phyloP scores from a whole-genome alignment of 2,888 invertebrate species.

The Dichetophora obliterata region DNA sequence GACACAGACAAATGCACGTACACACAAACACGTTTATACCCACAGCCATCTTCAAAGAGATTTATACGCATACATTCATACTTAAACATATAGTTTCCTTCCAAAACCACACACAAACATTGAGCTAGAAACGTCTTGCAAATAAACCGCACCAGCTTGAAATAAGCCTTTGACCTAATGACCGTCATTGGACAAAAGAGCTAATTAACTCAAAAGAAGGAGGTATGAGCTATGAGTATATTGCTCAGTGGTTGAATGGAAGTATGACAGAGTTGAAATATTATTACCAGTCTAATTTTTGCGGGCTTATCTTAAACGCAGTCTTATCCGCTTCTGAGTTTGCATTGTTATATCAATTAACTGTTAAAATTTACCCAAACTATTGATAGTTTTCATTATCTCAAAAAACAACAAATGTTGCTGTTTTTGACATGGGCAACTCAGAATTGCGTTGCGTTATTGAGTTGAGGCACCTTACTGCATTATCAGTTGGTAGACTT shows the following conservation, averaged over 20 bases:
- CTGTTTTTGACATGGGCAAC: too few species aligned
- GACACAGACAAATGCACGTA: neutral
- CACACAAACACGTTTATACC: neutral
- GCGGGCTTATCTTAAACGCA: too few species aligned
- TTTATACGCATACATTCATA: neutral
- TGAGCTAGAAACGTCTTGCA: constrained; percentile 37
- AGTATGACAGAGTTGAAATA: neutral
- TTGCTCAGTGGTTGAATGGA: neutral
- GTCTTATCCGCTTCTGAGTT: too few species aligned
- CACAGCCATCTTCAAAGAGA: neutral
- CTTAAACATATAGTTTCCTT: neutral
- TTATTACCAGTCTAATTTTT: too few species aligned
- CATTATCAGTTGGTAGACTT: too few species aligned
- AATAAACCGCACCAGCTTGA: constrained; percentile 15
- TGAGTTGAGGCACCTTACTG: too few species aligned
- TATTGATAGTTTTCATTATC: too few species aligned
- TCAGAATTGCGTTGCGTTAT: too few species aligned
- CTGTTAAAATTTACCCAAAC: too few species aligned
- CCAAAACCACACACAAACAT: neutral
- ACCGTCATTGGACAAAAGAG: constrained; percentile 28
- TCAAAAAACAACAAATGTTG: too few species aligned
- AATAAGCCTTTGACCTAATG: constrained; percentile 34
- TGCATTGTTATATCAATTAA: too few species aligned
- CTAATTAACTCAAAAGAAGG: constrained; percentile 1
- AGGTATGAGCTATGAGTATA: neutral